Evolutionary conservation across 1,140 invertebrate genomes (phyloP).

Genomic region (Tetraneura akinire): DNA sequence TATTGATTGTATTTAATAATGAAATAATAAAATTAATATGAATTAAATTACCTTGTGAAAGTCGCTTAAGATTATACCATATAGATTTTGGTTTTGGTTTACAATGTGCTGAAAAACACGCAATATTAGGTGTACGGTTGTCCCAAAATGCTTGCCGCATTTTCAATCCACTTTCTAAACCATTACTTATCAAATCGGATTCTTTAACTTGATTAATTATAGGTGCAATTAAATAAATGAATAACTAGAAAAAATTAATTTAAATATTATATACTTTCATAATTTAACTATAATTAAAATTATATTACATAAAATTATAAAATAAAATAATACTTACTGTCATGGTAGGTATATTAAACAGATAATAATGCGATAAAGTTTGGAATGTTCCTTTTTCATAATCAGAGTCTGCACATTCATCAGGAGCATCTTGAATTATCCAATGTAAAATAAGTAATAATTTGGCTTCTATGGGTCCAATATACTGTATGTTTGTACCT

Average conservation of each 20-base stretch:
- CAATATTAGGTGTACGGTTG: slow-evolving; percentile 86
- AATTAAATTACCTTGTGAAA: slow-evolving; percentile 27
- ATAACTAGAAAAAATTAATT: slow-evolving; percentile 69
- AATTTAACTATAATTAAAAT: background rate
- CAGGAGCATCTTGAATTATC: slow-evolving; percentile 95
- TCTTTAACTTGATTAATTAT: slow-evolving; percentile 91
- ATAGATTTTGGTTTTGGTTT: slow-evolving; percentile 75
- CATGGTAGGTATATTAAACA: slow-evolving; percentile 90
- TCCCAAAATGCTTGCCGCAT: slow-evolving; percentile 98
- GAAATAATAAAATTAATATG: background rate
- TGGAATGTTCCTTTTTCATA: slow-evolving; percentile 69
- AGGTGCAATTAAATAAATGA: slow-evolving; percentile 96
- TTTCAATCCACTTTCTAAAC: slow-evolving; percentile 94
- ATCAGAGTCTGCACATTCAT: slow-evolving; percentile 92
- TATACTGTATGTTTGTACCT: slow-evolving; percentile 69
- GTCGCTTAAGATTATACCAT: slow-evolving; percentile 60
- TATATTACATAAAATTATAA: no score
- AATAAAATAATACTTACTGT: slow-evolving; percentile 65
- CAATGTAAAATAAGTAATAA: slow-evolving; percentile 97
- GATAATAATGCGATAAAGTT: slow-evolving; percentile 77
- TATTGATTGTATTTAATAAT: no score
- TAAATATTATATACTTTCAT: background rate
- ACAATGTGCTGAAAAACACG: slow-evolving; percentile 90
- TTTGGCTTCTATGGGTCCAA: slow-evolving; percentile 91
- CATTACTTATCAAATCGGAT: slow-evolving; percentile 91